Evolutionary conservation across 2,113 vertebrate species (phyloP).

Genomic region (Anguilla japonica): DNA sequence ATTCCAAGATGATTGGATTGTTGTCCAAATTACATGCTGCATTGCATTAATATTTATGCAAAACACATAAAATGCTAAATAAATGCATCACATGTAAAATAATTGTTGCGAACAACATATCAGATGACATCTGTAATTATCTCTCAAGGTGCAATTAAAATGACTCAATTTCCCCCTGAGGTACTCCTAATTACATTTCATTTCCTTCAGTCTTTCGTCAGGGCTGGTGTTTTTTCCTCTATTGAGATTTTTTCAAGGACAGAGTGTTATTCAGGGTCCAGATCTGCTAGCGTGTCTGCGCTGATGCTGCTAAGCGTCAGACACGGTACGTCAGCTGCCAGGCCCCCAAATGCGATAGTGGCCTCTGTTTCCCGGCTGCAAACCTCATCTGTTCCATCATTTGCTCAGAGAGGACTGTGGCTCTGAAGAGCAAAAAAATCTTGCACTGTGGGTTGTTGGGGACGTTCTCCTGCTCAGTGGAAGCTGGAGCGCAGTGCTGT

Average conservation of each 20-base stretch:
- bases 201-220: not conserved
- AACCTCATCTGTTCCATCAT: not conserved
- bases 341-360: not conserved
- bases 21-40: not conserved
- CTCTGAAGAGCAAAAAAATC: not conserved
- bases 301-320: not conserved
- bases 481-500: not conserved
- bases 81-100: not conserved
- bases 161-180: not conserved
- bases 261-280: not conserved
- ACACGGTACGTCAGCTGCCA: not conserved
- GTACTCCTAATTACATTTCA: not conserved
- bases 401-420: not conserved
- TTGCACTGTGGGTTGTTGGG: not conserved
- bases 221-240: not conserved
- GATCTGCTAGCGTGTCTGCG: not conserved
- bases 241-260: not conserved
- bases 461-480: not conserved
- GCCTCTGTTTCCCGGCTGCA: not conserved
- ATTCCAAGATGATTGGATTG: not conserved
- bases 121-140: not conserved
- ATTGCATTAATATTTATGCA: not conserved
- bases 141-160: not conserved
- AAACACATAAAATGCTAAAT: not conserved
- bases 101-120: not conserved